Evolutionary conservation across 1,140 invertebrate genomes (phyloP).

Genomic region (Drosophila arizonae): DNA sequence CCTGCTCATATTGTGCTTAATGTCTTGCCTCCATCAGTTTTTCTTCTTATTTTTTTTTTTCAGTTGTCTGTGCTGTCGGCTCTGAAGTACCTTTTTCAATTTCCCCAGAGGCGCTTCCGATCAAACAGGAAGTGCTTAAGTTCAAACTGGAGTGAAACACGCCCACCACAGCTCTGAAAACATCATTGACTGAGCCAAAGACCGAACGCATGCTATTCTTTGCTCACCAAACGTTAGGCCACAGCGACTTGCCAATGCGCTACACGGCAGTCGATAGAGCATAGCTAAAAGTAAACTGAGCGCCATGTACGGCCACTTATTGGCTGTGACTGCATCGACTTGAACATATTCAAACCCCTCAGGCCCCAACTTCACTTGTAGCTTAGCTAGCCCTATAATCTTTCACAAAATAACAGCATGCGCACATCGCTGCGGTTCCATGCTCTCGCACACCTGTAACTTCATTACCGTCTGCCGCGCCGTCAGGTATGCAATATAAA

Average conservation of each 20-base stretch:
- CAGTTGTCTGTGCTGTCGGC: slow-evolving; percentile 45
- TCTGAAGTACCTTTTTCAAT: slow-evolving; percentile 80
- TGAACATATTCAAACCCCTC: neutral
- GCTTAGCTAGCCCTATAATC: too few species aligned
- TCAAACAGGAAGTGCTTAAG: slow-evolving; percentile 81
- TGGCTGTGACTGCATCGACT: neutral
- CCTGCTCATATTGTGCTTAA: slow-evolving; percentile 62
- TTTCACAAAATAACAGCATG: neutral
- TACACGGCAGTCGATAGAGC: slow-evolving; percentile 2
- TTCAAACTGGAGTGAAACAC: slow-evolving; percentile 72
- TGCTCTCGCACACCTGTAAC: slow-evolving; percentile 64
- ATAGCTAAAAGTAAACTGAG: neutral
- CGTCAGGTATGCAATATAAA: slow-evolving; percentile 62
- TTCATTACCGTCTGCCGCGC: slow-evolving; percentile 58
- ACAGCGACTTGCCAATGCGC: slow-evolving; percentile 7
- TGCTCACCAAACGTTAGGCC: slow-evolving; percentile 11
- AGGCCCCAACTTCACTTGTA: neutral
- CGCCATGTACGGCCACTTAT: too few species aligned
- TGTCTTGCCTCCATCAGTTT: slow-evolving; percentile 29
- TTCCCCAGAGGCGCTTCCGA: slow-evolving; percentile 79
- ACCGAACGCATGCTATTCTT: neutral
- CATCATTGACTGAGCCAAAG: slow-evolving; percentile 41
- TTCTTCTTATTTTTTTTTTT: slow-evolving; percentile 9
- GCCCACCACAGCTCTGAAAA: slow-evolving; percentile 28
- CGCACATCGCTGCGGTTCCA: slow-evolving; percentile 12